Percentiles rank a stretch among this genome's conserved stretches.
These are phyloP conservation scores for Eupithecia pulchellata DNA, from an alignment of 2,888 invertebrate species.

Conservation along the genomic window DNA sequence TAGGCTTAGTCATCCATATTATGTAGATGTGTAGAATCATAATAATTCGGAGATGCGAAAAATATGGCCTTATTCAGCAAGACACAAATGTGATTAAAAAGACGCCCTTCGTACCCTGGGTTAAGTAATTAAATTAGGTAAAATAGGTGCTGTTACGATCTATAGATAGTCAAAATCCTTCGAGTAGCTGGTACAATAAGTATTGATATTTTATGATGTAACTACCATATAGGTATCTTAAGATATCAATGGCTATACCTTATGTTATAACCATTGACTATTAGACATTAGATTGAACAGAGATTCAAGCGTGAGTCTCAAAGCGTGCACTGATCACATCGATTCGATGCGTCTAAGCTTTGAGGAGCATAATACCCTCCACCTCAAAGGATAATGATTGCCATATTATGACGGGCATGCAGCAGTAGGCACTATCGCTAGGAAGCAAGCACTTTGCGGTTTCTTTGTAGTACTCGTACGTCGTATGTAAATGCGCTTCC, in stretches of 20 bases:
- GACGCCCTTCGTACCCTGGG: too few species aligned
- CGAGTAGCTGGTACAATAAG: neutral
- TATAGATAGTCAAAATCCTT: too few species aligned
- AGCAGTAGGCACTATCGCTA: conserved; percentile 57
- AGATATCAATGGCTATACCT: neutral
- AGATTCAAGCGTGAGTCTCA: neutral
- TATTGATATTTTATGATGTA: too few species aligned
- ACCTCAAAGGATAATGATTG: conserved; percentile 33
- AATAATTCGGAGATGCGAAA: too few species aligned
- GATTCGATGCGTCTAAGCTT: neutral
- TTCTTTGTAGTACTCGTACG: conserved; percentile 74
- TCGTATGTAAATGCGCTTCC: conserved; percentile 83
- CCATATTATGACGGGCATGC: conserved; percentile 52
- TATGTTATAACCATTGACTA: neutral
- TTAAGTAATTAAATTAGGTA: too few species aligned
- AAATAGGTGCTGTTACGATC: too few species aligned
- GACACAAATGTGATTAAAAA: too few species aligned
- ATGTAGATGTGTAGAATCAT: neutral
- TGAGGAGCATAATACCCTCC: neutral
- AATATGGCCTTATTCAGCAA: too few species aligned
- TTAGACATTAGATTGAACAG: neutral
- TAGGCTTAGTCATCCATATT: too few species aligned
- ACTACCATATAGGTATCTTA: too few species aligned
- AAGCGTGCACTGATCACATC: neutral
- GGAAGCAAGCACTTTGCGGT: conserved; percentile 59